Conservation (phyloP, 2,888 invertebrate species). For the Imbricaverruca yamaguchii region DNA sequence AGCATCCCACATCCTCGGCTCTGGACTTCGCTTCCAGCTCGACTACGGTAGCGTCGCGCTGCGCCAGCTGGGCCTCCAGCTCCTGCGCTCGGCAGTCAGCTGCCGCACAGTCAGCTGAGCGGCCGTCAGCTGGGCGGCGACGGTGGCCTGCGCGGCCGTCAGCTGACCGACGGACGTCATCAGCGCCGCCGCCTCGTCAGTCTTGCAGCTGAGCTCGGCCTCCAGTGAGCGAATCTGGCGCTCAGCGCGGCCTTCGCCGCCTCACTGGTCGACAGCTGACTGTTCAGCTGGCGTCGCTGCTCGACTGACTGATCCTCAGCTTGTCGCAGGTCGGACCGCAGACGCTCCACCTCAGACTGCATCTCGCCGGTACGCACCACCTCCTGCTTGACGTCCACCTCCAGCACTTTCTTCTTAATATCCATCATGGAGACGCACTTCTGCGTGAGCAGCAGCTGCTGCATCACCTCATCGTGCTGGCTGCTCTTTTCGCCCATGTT, state of each 20-base stretch:
- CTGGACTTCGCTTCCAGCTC: constrained; percentile 29
- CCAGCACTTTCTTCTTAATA: constrained; percentile 29
- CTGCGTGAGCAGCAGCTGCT: constrained; percentile 24
- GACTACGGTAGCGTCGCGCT: constrained; percentile 25
- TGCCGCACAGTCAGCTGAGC: constrained; percentile 27
- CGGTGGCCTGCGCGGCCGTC: constrained; percentile 26
- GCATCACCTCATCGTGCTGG: neutral
- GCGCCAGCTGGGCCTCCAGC: constrained; percentile 23
- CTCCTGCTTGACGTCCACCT: constrained; percentile 27
- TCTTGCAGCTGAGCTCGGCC: constrained; percentile 28
- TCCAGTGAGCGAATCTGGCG: constrained; percentile 27
- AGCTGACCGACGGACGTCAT: constrained; percentile 31
- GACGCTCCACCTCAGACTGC: constrained; percentile 6
- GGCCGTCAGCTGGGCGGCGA: constrained; percentile 30
- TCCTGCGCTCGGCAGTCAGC: constrained; percentile 19
- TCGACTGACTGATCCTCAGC: neutral
- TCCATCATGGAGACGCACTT: constrained; percentile 28
- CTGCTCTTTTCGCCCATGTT: neutral
- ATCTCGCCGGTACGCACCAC: constrained; percentile 24
- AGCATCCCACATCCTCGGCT: constrained; percentile 30
- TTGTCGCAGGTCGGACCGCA: neutral
- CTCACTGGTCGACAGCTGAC: neutral
- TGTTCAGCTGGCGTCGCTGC: neutral
- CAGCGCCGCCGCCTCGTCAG: constrained; percentile 31
- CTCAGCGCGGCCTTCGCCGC: constrained; percentile 14